These are phyloP conservation scores for Drosophila kokeensis DNA, from an alignment of 2,888 invertebrate genomes.

Conservation along the genomic window DNA sequence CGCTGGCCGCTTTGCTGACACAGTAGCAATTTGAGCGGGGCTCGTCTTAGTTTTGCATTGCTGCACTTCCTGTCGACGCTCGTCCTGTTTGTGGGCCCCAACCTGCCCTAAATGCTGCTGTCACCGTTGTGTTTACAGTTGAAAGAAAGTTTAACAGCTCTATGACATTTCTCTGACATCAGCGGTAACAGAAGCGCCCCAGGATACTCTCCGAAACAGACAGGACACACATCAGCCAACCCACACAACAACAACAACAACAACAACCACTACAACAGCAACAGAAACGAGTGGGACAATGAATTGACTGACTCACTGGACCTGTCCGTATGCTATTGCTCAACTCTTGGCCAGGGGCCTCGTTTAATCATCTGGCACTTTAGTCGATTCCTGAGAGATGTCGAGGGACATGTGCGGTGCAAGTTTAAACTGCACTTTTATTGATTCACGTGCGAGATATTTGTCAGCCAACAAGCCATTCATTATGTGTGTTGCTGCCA, in stretches of 20 bases:
- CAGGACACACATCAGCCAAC: constrained; percentile 29
- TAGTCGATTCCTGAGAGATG: background rate
- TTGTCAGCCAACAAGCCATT: constrained; percentile 30
- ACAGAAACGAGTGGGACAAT: constrained; percentile 44
- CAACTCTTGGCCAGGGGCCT: constrained; percentile 26
- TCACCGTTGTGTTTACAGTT: constrained; percentile 66
- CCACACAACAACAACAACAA: constrained; percentile 23
- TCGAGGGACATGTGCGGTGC: background rate
- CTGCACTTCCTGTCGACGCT: constrained; percentile 61
- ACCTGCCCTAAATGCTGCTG: constrained; percentile 50
- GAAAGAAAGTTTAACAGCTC: constrained; percentile 55
- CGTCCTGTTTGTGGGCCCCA: constrained; percentile 6
- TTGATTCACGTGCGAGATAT: constrained; percentile 39
- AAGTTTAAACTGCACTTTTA: constrained; percentile 30
- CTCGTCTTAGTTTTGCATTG: constrained; percentile 47
- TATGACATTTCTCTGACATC: constrained; percentile 63
- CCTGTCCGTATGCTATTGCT: constrained; percentile 15
- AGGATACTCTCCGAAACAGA: constrained; percentile 3
- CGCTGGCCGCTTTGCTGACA: constrained; percentile 31
- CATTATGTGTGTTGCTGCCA: constrained; percentile 15
- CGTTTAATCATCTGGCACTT: constrained; percentile 48
- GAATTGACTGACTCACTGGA: constrained; percentile 52
- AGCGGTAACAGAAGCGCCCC: constrained; percentile 34
- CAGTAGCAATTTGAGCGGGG: constrained; percentile 46
- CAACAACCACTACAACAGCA: background rate